Evolutionary conservation across 2,888 invertebrate genomes (phyloP).

Genomic region (Mystacides longicornis): DNA sequence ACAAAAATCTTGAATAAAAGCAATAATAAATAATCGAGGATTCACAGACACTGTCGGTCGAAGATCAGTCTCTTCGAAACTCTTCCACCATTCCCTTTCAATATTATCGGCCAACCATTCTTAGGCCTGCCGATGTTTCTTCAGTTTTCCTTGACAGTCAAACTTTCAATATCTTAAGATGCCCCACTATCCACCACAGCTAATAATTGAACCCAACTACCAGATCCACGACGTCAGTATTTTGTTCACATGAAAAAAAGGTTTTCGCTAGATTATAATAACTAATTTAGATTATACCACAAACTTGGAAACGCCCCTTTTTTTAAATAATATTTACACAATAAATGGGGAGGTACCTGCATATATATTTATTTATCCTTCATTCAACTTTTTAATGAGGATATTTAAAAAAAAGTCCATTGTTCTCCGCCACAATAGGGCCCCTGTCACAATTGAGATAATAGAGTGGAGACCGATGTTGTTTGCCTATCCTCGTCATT

Average conservation of each 20-base stretch:
- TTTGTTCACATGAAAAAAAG: conserved; percentile 18
- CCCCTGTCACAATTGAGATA: too few species aligned
- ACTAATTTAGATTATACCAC: not conserved
- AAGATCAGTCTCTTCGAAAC: too few species aligned
- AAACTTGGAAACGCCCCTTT: not conserved
- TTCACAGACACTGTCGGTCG: too few species aligned
- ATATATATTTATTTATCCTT: not conserved
- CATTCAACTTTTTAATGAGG: not conserved
- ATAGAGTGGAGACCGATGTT: too few species aligned
- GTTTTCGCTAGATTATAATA: too few species aligned
- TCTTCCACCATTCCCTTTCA: too few species aligned
- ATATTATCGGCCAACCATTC: too few species aligned
- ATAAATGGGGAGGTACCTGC: not conserved
- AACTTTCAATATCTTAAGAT: not conserved
- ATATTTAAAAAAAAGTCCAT: not conserved
- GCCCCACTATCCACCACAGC: not conserved
- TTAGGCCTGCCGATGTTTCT: too few species aligned
- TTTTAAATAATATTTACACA: not conserved
- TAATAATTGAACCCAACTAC: not conserved
- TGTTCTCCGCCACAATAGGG: not conserved
- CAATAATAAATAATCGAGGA: too few species aligned
- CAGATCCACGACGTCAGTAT: not conserved
- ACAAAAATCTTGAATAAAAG: too few species aligned
- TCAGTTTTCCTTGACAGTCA: too few species aligned
- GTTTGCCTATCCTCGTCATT: too few species aligned